Conservation (phyloP, 2,797 vertebrate genomes). For the Oryzias sinensis region DNA sequence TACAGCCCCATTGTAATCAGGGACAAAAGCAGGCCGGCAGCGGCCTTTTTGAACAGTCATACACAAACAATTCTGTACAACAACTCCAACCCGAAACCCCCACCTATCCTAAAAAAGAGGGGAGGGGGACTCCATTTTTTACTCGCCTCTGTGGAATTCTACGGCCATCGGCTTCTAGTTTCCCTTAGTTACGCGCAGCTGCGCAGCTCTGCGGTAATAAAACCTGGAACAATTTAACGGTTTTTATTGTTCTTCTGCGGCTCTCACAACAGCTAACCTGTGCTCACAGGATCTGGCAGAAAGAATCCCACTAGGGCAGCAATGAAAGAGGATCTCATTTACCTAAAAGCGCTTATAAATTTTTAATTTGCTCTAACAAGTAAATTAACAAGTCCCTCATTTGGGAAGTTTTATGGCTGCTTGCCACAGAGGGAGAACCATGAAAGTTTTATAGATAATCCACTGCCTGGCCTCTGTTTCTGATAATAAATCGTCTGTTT, state of each 20-base stretch:
- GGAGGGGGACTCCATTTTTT: conserved; percentile 50
- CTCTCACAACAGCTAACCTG: conserved; percentile 89
- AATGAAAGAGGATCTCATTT: conserved; percentile 99
- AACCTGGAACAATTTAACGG: conserved; percentile 92
- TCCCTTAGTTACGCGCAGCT: conserved; percentile 91
- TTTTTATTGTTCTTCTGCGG: conserved; percentile 97
- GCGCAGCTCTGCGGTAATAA: conserved; percentile 87
- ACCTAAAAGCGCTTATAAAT: conserved; percentile 99
- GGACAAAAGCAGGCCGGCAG: conserved; percentile 66
- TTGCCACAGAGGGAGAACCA: conserved; percentile 92
- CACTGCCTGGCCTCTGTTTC: conserved; percentile 87
- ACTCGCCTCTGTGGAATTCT: conserved; percentile 68
- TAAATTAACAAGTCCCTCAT: conserved; percentile 99
- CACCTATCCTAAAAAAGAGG: conserved; percentile 32
- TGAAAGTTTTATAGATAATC: conserved; percentile 99
- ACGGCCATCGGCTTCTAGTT: conserved; percentile 79
- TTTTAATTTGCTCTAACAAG: conserved; percentile 99
- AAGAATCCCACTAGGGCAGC: conserved; percentile 86
- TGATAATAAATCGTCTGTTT: conserved; percentile 98
- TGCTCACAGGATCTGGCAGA: conserved; percentile 85
- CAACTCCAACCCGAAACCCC: conserved; percentile 25
- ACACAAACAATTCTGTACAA: conserved; percentile 38
- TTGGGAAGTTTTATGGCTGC: conserved; percentile 98
- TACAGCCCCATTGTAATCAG: conserved; percentile 71
- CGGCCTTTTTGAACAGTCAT: conserved; percentile 68